A percentile compares a stretch with the other conserved stretches of the same genome.
phyloP scores from a whole-genome alignment of 1,140 invertebrate species.

The Procambarus clarkii region DNA sequence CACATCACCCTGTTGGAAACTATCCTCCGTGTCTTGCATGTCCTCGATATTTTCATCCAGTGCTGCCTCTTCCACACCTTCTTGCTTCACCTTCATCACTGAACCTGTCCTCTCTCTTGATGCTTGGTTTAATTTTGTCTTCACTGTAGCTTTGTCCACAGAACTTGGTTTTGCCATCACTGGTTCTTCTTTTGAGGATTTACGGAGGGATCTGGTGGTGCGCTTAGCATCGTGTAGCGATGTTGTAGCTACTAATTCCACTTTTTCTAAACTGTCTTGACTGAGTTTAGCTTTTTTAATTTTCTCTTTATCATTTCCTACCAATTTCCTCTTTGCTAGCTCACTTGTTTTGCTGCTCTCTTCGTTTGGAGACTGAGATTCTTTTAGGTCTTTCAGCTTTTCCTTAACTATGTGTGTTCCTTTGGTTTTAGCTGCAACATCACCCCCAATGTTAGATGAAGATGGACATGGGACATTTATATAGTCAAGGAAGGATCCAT shows the following conservation, averaged over 20 bases:
- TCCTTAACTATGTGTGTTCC: slow-evolving; percentile 29
- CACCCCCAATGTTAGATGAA: slow-evolving; percentile 1
- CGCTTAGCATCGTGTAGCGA: not conserved
- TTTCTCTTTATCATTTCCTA: not conserved
- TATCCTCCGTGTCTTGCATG: slow-evolving; percentile 39
- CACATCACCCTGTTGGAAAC: slow-evolving; percentile 3
- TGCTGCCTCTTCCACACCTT: slow-evolving; percentile 1
- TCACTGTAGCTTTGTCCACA: not conserved
- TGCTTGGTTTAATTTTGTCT: not conserved
- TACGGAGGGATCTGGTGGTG: not conserved
- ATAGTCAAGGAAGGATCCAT: not conserved
- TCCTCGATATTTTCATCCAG: slow-evolving; percentile 1
- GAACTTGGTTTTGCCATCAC: not conserved
- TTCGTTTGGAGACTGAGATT: not conserved
- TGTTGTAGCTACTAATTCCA: not conserved
- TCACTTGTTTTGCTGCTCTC: not conserved
- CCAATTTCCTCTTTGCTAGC: slow-evolving; percentile 21
- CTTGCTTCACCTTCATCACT: not conserved
- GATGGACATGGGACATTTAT: not conserved
- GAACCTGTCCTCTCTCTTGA: not conserved
- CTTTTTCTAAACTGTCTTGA: not conserved
- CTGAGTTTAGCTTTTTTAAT: slow-evolving; percentile 6
- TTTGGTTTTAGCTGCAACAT: slow-evolving; percentile 4
- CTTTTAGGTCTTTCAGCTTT: slow-evolving; percentile 30
- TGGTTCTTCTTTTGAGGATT: not conserved